Conservation (phyloP, 2,888 invertebrate genomes). For the Octonoba sinensis region DNA sequence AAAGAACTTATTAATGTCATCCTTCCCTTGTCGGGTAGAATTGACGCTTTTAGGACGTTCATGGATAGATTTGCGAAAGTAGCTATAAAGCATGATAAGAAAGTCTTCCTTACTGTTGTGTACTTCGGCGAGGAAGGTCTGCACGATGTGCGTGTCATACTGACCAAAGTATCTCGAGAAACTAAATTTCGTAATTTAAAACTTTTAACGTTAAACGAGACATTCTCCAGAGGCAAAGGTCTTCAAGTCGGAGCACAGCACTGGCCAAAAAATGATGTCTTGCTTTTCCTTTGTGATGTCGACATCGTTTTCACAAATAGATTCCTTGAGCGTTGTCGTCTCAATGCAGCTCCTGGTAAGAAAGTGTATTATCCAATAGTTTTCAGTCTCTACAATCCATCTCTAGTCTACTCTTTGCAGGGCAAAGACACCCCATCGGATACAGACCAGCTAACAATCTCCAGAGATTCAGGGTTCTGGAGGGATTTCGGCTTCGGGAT, state of each 20-base stretch:
- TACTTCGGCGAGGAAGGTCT: conserved; percentile 82
- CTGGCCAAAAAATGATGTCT: conserved; percentile 75
- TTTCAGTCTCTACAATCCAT: conserved; percentile 83
- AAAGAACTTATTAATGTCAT: conserved; percentile 81
- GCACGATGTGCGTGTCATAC: conserved; percentile 78
- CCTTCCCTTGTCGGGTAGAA: conserved; percentile 79
- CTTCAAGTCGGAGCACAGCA: conserved; percentile 75
- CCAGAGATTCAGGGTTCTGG: conserved; percentile 84
- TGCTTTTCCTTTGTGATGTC: conserved; percentile 85
- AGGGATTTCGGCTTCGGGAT: conserved; percentile 85
- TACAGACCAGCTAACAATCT: conserved; percentile 81
- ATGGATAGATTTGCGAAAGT: conserved; percentile 82
- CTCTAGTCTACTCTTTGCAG: conserved; percentile 59
- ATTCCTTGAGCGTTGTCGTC: conserved; percentile 78
- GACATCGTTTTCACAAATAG: conserved; percentile 82
- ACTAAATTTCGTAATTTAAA: conserved; percentile 77
- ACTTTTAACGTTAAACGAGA: conserved; percentile 78
- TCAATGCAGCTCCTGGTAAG: conserved; percentile 73
- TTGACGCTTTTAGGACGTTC: conserved; percentile 80
- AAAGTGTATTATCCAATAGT: conserved; percentile 84
- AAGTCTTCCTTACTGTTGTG: conserved; percentile 81
- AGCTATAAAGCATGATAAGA: conserved; percentile 78
- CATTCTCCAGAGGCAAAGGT: conserved; percentile 81
- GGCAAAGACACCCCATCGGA: conserved; percentile 71
- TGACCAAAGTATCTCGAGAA: conserved; percentile 78